Conservation (phyloP, 1,140 invertebrate genomes). For the Drosophila nigrodunni region DNA sequence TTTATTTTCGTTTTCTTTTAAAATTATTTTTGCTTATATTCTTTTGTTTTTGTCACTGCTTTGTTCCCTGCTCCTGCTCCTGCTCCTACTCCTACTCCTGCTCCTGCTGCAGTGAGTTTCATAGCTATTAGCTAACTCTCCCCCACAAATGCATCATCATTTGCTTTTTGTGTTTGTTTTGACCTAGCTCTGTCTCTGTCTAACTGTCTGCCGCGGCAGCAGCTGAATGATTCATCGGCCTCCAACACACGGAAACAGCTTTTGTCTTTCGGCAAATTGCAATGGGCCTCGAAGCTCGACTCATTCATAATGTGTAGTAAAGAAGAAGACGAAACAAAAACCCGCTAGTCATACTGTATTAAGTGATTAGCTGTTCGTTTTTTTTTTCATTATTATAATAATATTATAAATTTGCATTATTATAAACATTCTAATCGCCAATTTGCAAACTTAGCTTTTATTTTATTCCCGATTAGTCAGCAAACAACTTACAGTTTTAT, state of each 20-base stretch:
- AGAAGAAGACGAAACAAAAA: constrained; percentile 5
- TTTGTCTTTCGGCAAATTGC: constrained; percentile 14
- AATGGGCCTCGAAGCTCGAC: constrained; percentile 24
- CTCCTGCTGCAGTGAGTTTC: constrained; percentile 11
- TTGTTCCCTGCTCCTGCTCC: background rate
- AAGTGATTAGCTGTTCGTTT: constrained; percentile 9
- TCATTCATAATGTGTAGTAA: constrained; percentile 22
- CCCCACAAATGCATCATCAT: constrained; percentile 15
- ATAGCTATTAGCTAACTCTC: constrained; percentile 14
- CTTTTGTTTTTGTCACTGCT: constrained; percentile 25
- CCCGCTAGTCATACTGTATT: background rate
- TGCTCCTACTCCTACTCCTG: too few relatives aligned
- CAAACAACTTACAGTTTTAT: constrained; percentile 4
- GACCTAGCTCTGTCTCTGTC: constrained; percentile 6
- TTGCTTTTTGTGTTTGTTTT: constrained; percentile 19
- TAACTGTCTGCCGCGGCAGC: constrained; percentile 3
- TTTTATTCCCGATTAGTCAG: constrained; percentile 41
- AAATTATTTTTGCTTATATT: constrained; percentile 37
- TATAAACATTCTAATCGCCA: constrained; percentile 13
- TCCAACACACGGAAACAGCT: constrained; percentile 28
- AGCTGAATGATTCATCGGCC: constrained; percentile 31
- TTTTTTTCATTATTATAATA: background rate
- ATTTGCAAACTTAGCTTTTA: constrained; percentile 5
- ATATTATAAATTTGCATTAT: constrained; percentile 17
- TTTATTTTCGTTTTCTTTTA: constrained; percentile 26